Percentiles rank a stretch among this genome's conserved stretches.
Evolutionary conservation across 2,888 invertebrate species (phyloP).

Genomic region (Polyommatus icarus): DNA sequence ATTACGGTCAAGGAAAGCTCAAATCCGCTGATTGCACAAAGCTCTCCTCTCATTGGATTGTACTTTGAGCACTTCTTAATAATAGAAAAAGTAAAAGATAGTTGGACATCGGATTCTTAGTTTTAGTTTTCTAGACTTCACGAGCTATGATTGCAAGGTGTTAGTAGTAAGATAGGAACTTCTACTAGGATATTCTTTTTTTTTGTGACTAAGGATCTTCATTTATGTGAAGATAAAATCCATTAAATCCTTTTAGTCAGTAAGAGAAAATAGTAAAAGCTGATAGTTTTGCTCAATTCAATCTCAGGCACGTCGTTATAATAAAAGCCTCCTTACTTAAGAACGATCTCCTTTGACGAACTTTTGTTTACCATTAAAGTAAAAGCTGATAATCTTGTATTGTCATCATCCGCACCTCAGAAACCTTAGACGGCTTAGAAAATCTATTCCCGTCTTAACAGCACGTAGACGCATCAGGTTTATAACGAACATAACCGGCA

Average conservation of each 20-base stretch:
- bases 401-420: neutral
- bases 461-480: constrained; percentile 27
- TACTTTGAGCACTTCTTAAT: constrained; percentile 48
- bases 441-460: neutral
- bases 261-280: too few relatives aligned
- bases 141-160: neutral
- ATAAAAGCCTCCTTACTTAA: neutral
- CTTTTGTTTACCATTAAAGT: neutral
- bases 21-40: constrained; percentile 77
- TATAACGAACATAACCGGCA: constrained; percentile 67
- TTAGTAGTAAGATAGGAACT: neutral
- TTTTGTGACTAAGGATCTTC: too few relatives aligned
- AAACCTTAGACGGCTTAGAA: neutral
- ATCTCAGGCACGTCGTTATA: too few relatives aligned
- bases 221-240: too few relatives aligned
- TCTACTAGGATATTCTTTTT: too few relatives aligned
- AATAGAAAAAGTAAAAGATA: constrained; percentile 41
- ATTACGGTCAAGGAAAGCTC: constrained; percentile 51
- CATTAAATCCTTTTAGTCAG: too few relatives aligned
- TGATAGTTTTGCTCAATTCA: too few relatives aligned
- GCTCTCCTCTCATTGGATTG: constrained; percentile 72
- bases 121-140: neutral
- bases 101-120: neutral
- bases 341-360: neutral
- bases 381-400: too few relatives aligned